phyloP scores from a whole-genome alignment of 2,888 invertebrate genomes.

The Urechis unicinctus region DNA sequence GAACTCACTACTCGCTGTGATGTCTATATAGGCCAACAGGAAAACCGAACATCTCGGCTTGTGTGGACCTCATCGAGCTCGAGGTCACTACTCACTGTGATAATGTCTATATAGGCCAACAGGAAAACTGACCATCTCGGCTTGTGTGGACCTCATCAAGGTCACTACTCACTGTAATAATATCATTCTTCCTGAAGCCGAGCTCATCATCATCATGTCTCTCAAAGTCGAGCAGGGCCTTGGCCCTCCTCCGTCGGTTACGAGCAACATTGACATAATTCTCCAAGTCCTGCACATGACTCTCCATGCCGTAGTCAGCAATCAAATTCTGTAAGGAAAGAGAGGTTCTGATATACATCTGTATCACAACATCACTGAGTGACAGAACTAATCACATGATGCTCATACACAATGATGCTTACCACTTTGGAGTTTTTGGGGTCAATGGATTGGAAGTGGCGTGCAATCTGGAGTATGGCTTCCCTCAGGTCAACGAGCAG shows the following conservation, averaged over 20 bases:
- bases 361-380: too few relatives aligned
- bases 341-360: too few relatives aligned
- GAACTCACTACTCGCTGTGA: too few relatives aligned
- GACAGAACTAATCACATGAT: not conserved
- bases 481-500: slow-evolving; percentile 95
- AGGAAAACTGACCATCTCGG: too few relatives aligned
- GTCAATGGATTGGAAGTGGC: slow-evolving; percentile 91
- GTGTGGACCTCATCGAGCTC: too few relatives aligned
- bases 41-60: too few relatives aligned
- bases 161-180: slow-evolving; percentile 71
- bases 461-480: slow-evolving; percentile 84
- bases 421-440: slow-evolving; percentile 63
- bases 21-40: too few relatives aligned
- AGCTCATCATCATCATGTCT: slow-evolving; percentile 96
- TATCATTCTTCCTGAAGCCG: slow-evolving; percentile 96
- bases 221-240: slow-evolving; percentile 94
- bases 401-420: slow-evolving; percentile 14
- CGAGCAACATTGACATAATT: slow-evolving; percentile 72
- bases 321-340: slow-evolving; percentile 56
- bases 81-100: not conserved
- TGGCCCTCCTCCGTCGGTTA: slow-evolving; percentile 78
- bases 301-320: slow-evolving; percentile 92
- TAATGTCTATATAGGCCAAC: too few relatives aligned
- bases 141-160: not conserved
- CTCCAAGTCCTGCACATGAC: slow-evolving; percentile 88